Evolutionary conservation across 2,113 vertebrate genomes (phyloP).

Genomic region (Phaetusa simplex): DNA sequence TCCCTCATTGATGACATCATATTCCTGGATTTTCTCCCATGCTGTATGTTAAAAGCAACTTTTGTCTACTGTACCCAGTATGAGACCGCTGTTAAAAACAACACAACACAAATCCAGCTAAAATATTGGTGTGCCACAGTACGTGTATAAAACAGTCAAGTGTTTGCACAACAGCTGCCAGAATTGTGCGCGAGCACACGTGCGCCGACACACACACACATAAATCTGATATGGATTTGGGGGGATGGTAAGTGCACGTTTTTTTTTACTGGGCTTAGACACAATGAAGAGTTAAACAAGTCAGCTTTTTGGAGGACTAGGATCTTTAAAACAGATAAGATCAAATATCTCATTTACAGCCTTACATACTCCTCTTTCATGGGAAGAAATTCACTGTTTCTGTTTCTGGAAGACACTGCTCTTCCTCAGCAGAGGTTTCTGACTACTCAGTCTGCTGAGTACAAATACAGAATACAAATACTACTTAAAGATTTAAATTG

Average conservation of each 20-base stretch:
- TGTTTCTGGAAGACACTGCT: not conserved
- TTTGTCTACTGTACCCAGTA: not conserved
- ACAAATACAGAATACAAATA: not conserved
- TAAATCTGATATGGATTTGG: not conserved
- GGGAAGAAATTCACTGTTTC: not conserved
- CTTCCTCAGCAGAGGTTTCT: not conserved
- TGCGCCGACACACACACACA: fast-evolving
- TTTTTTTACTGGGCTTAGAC: not conserved
- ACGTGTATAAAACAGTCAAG: not conserved
- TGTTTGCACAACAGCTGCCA: slow-evolving; percentile 8
- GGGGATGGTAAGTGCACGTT: fast-evolving
- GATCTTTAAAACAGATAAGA: not conserved
- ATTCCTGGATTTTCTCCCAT: slow-evolving; percentile 46
- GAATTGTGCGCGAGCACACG: fast-evolving
- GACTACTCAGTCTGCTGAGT: not conserved
- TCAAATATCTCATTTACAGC: not conserved
- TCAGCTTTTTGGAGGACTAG: not conserved
- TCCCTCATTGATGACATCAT: slow-evolving; percentile 43
- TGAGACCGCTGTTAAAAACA: not conserved
- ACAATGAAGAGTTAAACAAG: not conserved
- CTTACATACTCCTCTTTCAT: not conserved
- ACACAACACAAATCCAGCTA: not conserved
- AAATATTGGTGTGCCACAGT: not conserved
- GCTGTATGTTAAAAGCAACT: not conserved
- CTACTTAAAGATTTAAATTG: not conserved